Percentiles rank a stretch among this genome's conserved stretches.
phyloP scores from a whole-genome alignment of 1,140 invertebrate genomes.

The Drosophila orosa region DNA sequence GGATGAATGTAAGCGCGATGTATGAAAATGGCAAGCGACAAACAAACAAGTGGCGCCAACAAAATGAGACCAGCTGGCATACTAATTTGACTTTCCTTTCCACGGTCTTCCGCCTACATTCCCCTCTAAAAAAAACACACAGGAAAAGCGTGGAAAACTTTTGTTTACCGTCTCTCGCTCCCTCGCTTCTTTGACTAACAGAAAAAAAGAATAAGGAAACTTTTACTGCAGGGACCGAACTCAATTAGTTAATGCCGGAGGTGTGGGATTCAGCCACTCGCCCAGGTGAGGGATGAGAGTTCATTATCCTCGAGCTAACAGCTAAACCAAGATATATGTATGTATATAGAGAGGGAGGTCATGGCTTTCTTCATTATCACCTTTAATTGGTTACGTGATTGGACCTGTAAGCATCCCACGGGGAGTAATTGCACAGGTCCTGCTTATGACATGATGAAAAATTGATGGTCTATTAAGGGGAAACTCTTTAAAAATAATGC shows the following conservation, averaged over 20 bases:
- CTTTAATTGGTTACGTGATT: slow-evolving; percentile 57
- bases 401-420: slow-evolving; percentile 7
- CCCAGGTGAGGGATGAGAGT: slow-evolving; percentile 29
- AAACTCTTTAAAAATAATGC: background rate
- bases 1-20: slow-evolving; percentile 46
- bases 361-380: slow-evolving; percentile 42
- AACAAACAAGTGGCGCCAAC: slow-evolving; percentile 79
- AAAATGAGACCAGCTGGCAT: slow-evolving; percentile 63
- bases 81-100: slow-evolving; percentile 45
- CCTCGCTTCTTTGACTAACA: slow-evolving; percentile 21
- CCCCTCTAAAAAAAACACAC: slow-evolving; percentile 13
- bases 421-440: slow-evolving; percentile 27
- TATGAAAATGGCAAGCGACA: slow-evolving; percentile 50
- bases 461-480: background rate
- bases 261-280: slow-evolving; percentile 7
- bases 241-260: slow-evolving; percentile 44
- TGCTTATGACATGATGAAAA: slow-evolving; percentile 10
- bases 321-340: background rate
- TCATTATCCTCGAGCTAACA: slow-evolving; percentile 38
- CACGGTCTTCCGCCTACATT: background rate
- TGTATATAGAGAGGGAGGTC: slow-evolving; percentile 7
- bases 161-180: slow-evolving; percentile 36
- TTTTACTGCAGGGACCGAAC: slow-evolving; percentile 48
- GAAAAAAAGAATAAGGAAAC: slow-evolving; percentile 13
- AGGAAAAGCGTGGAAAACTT: slow-evolving; percentile 42